Percentiles rank a stretch among this genome's conserved stretches.
These are phyloP conservation scores for Petrocephalus sullivani DNA, from an alignment of 2,797 vertebrate species.

Conservation along the genomic window DNA sequence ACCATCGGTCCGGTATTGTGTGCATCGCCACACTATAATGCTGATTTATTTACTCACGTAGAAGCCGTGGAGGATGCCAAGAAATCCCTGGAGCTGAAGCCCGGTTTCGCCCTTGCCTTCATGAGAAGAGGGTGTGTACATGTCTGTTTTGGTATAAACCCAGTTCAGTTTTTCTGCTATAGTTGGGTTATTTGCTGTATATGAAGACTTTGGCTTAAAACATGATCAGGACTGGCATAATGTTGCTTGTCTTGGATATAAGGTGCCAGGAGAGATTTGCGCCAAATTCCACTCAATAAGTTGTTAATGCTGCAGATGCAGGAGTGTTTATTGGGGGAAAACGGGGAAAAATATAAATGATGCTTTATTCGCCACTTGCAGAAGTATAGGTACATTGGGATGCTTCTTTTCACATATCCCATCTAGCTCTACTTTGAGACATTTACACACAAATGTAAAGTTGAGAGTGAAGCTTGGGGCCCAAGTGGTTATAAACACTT, in stretches of 20 bases:
- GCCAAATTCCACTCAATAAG: neutral
- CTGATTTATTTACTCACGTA: neutral
- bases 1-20: neutral
- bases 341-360: neutral
- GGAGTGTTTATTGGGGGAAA: neutral
- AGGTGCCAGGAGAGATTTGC: neutral
- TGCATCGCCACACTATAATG: neutral
- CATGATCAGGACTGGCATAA: neutral
- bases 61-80: slow-evolving; percentile 65
- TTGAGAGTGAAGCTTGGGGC: neutral
- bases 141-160: neutral
- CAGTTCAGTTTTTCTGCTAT: neutral
- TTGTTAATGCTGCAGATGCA: neutral
- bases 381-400: neutral
- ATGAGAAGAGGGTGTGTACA: slow-evolving; percentile 63
- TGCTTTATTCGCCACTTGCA: neutral
- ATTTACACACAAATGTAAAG: neutral
- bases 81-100: slow-evolving; percentile 62
- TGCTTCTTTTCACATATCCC: neutral
- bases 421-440: neutral
- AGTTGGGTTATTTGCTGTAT: neutral
- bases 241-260: neutral
- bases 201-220: neutral
- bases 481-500: neutral
- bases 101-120: slow-evolving; percentile 56